Base-by-base conservation (phyloP, 2,797 vertebrate genomes). In the Macroramphosus scolopax region DNA sequence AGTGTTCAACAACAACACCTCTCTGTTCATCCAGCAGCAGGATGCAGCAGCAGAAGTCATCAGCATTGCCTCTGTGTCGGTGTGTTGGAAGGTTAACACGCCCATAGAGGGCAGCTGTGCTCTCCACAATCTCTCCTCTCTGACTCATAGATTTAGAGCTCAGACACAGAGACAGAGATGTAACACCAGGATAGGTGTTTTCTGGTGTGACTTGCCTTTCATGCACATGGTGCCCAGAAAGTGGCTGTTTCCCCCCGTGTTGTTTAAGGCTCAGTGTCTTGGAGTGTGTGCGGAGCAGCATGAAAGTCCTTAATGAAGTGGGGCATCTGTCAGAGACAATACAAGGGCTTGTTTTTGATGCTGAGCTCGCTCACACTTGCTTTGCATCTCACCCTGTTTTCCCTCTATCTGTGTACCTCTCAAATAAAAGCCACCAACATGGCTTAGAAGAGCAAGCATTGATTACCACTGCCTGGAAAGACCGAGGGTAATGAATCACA, bases 21-120 rank as follows among this genome's bases (percentile, higher is more conserved):
- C n/a, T n/a, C n/a, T n/a, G n/a, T n/a, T n/a, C n/a, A n/a, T n/a
- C n/a, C n/a, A n/a, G n/a, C n/a, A n/a, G n/a, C 5, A 51, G 5
- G 38, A 59, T 64, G 60, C 58, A 57, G 49, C 56, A 46, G 47
- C 39, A 59, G n/a, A n/a, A n/a, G n/a, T n/a, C 12, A 13, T 15
- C 17, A 14, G 5, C 22, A 12, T 10, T n/a, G 18, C 8, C 17
- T 22, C 12, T 22, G n/a, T 59, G 55, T 44, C 17, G 29, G 29
- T 28, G 57, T 69, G 53, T 40, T 39, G 30, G 54, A 51, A 36
- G 54, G 39, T 51, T 20, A 52, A 78, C 63, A 67, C 50, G 65
- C 82, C 89, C 73, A 76, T 86, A 89, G 90, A 78, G 88, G 89
- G 88, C 89, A 89, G 84, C 76, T 87, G 77, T 57, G 75, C 73